Base-by-base conservation (phyloP, 2,888 invertebrate species). In the Drosophila flavopinicola region DNA sequence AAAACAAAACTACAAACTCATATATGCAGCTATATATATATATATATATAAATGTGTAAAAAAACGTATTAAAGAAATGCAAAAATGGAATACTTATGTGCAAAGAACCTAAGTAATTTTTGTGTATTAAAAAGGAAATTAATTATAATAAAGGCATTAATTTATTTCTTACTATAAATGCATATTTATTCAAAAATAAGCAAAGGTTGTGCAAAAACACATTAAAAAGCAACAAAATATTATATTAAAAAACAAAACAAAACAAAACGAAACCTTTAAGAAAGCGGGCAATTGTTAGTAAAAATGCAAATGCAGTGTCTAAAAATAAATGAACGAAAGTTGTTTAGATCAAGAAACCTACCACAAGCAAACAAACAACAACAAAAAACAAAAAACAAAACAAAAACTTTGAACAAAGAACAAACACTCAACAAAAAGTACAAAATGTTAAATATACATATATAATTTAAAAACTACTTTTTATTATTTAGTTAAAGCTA, bases 401-500 rank as follows among this genome's bases (percentile, higher is more conserved):
- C 6, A 53, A 60, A 67, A 77, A 64, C 61, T 70, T 63, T 60
- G 57, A 76, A 68, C 51, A 84, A 80, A 70, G 69, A 67, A 64
- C 66, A 79, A 85, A 85, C 82, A 83, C 87, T 75, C 79, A 87
- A 83, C 85, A 84, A 85, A 66, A 87, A 87, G 73, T 83, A 82
- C 87, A 88, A 88, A 86, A 75, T 86, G 85, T 85, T 88, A 87
- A 85, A 83, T 88, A 88, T 84, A 75, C 70, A 88, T 88, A 65
- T 82, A 83, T 85, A 75, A 76, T 85, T 87, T 75, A 87, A 73
- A 73, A 78, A 60, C 66, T 86, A 84, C 56, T 59, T 79, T 69
- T 75, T 83, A 87, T 84, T 75, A 71, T 82, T 77, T 84, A 74
- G 68, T 65, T 75, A 78, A 78, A 75, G 59, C 78, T 78, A 72